Base-by-base conservation (phyloP, 64 coral and sea anemone genomes). In the Trachythela sp. region DNA sequence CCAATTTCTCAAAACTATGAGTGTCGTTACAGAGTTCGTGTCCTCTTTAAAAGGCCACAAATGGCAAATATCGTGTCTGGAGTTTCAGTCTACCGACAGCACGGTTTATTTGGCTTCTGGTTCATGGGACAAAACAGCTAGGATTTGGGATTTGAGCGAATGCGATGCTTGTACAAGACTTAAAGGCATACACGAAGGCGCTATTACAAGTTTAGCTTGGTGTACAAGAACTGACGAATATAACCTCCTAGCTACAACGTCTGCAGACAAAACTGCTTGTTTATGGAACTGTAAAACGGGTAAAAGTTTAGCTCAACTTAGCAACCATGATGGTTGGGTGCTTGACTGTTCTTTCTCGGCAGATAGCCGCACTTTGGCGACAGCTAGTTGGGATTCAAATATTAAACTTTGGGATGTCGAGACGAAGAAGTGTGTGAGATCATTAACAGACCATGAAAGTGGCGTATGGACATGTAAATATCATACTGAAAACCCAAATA, bases 401-500 rank as follows among this genome's bases (percentile, higher is more conserved):
- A 80, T 80, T 29, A 80, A 80, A 37, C 75, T 80, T 37, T 80
- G 75, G 75, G 75, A 80, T 80, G 75, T 80, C 30, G 75, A 80
- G 75, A 80, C 75, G 31, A 30, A 36, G 33, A 80, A 80, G 35
- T 80, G 75, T 37, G 75, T 80, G 31, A 30, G 75, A 39, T 80
- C 75, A 11, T 80, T 80, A 13, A 36, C 20, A 30, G 75, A 80
- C 30, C 75, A 80, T 39, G 75, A 80, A 80, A 80, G 75, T 13
- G 75, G 75, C 15, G 75, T 80, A 9, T 80, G 75, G 75, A 80
- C 75, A 0, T 80, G 75, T 30, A 80, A 80, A 80, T 80, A 80
- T 39, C 75, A 80, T 39, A 38, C 13, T 34, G 75, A 80, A 37
- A 36, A 80, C 75, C 75, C 75, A 9, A 80, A 80, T 80, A 80